Percentiles rank a stretch among this genome's conserved stretches.
Evolutionary conservation across 2,113 vertebrate species (phyloP).

Genomic region (Gobiocypris rarus): DNA sequence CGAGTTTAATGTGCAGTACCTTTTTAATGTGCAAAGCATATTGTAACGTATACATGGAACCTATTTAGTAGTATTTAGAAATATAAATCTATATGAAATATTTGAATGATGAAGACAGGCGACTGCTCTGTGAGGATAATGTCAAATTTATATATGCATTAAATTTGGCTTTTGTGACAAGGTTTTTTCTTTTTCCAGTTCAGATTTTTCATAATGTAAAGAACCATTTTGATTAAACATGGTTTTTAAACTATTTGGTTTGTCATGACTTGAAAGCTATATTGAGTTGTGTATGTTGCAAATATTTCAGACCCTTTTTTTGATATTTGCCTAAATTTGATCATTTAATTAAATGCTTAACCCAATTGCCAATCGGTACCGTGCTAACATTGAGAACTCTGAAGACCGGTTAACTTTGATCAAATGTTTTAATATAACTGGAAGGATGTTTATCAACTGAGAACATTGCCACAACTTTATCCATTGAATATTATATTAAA

Average conservation of each 20-base stretch:
- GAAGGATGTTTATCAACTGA: no score
- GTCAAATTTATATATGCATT: background rate
- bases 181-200: background rate
- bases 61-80: constrained; percentile 14
- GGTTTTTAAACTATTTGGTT: constrained; percentile 20
- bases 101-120: background rate
- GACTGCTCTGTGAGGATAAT: background rate
- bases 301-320: no score
- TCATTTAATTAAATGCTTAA: no score
- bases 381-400: no score
- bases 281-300: no score
- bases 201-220: constrained; percentile 37
- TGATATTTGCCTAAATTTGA: no score
- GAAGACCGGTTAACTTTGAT: no score
- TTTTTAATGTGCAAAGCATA: constrained; percentile 74
- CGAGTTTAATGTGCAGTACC: constrained; percentile 70
- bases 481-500: no score
- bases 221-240: constrained; percentile 29
- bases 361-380: no score
- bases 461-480: no score
- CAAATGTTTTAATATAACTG: no score
- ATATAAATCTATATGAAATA: background rate
- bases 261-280: background rate
- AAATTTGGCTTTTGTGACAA: constrained; percentile 20
- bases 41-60: constrained; percentile 69